phyloP scores from a whole-genome alignment of 2,888 invertebrate genomes.

The Petrolisthes manimaculis region DNA sequence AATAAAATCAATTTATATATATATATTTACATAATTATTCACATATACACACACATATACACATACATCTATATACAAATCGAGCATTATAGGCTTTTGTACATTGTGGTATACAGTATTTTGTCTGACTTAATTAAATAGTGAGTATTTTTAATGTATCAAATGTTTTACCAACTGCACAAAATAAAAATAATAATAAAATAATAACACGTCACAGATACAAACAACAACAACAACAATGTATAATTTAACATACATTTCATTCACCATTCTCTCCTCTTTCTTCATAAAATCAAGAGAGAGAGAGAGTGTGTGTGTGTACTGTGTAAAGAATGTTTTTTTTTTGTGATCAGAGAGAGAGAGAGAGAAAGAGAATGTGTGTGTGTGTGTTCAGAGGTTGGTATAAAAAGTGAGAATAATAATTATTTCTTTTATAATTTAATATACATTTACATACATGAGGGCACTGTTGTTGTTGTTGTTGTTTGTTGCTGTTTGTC shows the following conservation, averaged over 20 bases:
- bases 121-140: conserved; percentile 11
- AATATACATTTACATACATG: too few species aligned
- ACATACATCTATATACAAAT: conserved; percentile 35
- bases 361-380: too few species aligned
- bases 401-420: too few species aligned
- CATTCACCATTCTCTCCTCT: not conserved
- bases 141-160: conserved; percentile 13
- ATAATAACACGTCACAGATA: conserved; percentile 17
- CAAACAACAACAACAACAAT: not conserved
- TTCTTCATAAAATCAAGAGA: not conserved
- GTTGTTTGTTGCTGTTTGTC: too few species aligned
- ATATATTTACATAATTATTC: conserved; percentile 29
- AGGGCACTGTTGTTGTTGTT: too few species aligned
- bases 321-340: too few species aligned
- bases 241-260: not conserved
- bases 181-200: not conserved
- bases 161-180: not conserved
- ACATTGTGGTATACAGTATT: conserved; percentile 12
- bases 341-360: too few species aligned
- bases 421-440: too few species aligned
- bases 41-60: conserved; percentile 34
- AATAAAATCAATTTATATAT: conserved; percentile 19
- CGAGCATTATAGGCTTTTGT: conserved; percentile 7
- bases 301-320: not conserved
- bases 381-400: too few species aligned